Percentiles rank a stretch among this genome's conserved stretches.
Conservation (phyloP, 2,888 invertebrate species). For the Sphinx pinastri region DNA sequence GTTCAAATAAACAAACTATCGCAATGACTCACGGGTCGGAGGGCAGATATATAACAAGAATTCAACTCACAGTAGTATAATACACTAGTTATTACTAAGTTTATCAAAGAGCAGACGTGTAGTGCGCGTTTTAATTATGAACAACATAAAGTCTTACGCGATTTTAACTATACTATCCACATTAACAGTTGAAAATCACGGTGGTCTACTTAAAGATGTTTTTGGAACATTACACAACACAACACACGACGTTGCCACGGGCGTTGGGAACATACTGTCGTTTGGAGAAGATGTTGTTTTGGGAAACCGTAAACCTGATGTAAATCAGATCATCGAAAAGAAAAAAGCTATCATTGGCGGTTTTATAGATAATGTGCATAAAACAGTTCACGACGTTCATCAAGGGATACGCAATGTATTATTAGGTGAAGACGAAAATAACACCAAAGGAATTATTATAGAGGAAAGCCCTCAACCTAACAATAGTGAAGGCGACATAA, state of each 20-base stretch:
- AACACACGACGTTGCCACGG: slow-evolving; percentile 3
- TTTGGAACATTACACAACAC: slow-evolving; percentile 7
- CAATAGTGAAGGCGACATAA: neutral
- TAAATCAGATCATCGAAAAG: neutral
- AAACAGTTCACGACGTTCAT: slow-evolving; percentile 1
- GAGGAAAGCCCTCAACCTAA: neutral
- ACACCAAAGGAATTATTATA: neutral
- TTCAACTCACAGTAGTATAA: neutral
- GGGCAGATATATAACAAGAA: neutral
- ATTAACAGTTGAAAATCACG: slow-evolving; percentile 9
- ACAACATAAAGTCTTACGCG: neutral
- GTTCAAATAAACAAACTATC: neutral
- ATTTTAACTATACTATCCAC: slow-evolving; percentile 1
- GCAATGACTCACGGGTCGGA: neutral
- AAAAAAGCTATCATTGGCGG: slow-evolving; percentile 11
- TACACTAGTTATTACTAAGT: neutral
- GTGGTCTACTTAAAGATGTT: slow-evolving; percentile 23
- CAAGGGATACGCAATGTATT: slow-evolving; percentile 5
- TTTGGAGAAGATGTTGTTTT: slow-evolving; percentile 16
- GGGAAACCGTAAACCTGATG: slow-evolving; percentile 10
- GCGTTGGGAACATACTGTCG: slow-evolving; percentile 9
- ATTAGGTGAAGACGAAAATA: neutral
- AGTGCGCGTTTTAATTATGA: slow-evolving; percentile 3
- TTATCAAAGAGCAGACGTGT: neutral
- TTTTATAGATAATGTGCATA: slow-evolving; percentile 13